A percentile compares a stretch with the other conserved stretches of the same genome.
These are phyloP conservation scores for Rotaria macrura DNA, from an alignment of 2,888 invertebrate species.

Conservation along the genomic window DNA sequence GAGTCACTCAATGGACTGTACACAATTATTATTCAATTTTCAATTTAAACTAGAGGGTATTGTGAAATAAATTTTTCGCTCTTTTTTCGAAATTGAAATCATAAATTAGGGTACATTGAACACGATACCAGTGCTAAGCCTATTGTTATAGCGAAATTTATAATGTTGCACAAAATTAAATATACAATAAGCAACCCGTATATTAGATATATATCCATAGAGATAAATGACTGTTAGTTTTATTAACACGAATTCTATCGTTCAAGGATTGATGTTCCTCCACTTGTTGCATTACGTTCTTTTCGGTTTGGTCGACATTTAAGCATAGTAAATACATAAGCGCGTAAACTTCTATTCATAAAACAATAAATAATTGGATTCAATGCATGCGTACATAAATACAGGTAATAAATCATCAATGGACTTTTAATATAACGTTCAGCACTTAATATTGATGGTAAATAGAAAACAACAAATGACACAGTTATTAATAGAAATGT, in stretches of 20 bases:
- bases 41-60: too few relatives aligned
- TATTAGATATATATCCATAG: too few relatives aligned
- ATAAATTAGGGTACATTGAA: too few relatives aligned
- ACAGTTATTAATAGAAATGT: constrained; percentile 29
- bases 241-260: not conserved
- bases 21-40: too few relatives aligned
- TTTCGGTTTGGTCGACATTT: not conserved
- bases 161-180: not conserved
- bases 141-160: too few relatives aligned
- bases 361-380: constrained; percentile 34
- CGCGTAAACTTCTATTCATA: constrained; percentile 25
- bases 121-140: too few relatives aligned
- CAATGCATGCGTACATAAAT: constrained; percentile 30
- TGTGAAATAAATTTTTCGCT: too few relatives aligned
- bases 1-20: too few relatives aligned
- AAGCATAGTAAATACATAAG: constrained; percentile 21
- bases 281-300: not conserved
- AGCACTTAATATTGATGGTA: constrained; percentile 29
- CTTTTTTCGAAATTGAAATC: too few relatives aligned
- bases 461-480: constrained; percentile 25
- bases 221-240: not conserved
- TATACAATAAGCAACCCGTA: not conserved
- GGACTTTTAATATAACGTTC: constrained; percentile 19
- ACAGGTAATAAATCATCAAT: constrained; percentile 26
- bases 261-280: not conserved